Evolutionary conservation across 2,797 vertebrate species (phyloP).

Genomic region (Heteromormyrus szaboi): DNA sequence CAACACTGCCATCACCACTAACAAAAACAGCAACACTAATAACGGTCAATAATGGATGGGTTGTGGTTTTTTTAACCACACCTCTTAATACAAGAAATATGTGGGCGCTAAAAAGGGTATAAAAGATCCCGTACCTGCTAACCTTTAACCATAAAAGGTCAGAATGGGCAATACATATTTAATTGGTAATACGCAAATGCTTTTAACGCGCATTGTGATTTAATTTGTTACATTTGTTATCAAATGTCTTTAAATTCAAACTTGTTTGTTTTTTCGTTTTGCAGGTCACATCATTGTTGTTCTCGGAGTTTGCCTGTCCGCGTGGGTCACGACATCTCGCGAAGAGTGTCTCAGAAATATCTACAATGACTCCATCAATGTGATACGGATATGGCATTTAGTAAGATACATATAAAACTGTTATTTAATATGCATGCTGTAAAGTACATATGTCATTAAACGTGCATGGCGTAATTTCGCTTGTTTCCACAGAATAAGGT

Average conservation of each 20-base stretch:
- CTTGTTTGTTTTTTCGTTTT: background rate
- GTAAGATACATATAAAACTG: constrained; percentile 23
- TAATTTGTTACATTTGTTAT: too few species aligned
- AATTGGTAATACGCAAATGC: constrained; percentile 15
- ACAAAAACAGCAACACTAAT: background rate
- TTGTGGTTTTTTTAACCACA: constrained; percentile 1
- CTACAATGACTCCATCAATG: fast-evolving
- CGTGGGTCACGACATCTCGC: background rate
- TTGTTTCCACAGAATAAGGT: background rate
- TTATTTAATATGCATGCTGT: background rate
- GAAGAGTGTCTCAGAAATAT: constrained; percentile 10
- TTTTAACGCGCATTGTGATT: background rate
- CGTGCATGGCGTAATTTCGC: background rate
- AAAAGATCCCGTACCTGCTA: constrained; percentile 13
- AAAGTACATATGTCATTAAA: background rate
- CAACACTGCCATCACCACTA: background rate
- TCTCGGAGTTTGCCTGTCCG: background rate
- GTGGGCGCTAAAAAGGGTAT: constrained; percentile 20
- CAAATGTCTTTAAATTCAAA: background rate
- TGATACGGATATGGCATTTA: fast-evolving
- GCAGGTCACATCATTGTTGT: constrained; percentile 31
- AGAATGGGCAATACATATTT: constrained; percentile 25
- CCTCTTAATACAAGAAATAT: constrained; percentile 10
- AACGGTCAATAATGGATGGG: background rate
- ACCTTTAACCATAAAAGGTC: background rate